A percentile compares a stretch with the other conserved stretches of the same genome.
phyloP scores from a whole-genome alignment of 2,113 vertebrate genomes.

The Todiramphus saurophagus region DNA sequence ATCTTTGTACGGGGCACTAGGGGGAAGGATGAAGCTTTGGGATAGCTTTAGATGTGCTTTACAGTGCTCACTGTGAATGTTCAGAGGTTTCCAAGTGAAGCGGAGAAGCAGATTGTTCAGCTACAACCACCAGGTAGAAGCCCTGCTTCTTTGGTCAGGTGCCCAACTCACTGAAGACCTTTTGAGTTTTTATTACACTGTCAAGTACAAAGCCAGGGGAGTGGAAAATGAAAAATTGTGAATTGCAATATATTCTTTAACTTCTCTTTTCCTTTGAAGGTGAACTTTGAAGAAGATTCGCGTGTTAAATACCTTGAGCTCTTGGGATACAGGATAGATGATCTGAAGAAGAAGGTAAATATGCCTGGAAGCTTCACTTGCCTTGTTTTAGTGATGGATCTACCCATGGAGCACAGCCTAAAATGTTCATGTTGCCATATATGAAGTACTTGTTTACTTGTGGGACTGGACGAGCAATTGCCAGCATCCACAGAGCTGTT shows the following conservation, averaged over 20 bases:
- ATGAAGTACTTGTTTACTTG: neutral
- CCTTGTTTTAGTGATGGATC: neutral
- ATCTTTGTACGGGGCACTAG: neutral
- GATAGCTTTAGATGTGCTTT: neutral
- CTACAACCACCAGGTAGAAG: neutral
- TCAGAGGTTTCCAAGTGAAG: neutral
- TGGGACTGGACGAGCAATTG: neutral
- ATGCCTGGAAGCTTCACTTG: neutral
- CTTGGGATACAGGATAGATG: constrained; percentile 90
- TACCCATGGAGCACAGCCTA: neutral
- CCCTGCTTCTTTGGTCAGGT: neutral
- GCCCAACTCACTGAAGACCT: neutral
- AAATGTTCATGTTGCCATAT: neutral
- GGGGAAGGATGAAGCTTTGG: neutral
- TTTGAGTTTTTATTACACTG: neutral
- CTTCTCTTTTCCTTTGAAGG: constrained; percentile 72
- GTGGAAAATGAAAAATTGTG: neutral
- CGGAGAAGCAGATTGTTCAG: neutral
- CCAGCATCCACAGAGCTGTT: neutral
- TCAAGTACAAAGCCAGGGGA: neutral
- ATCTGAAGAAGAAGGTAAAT: constrained; percentile 87
- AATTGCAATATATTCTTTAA: neutral
- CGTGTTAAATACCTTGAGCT: constrained; percentile 91
- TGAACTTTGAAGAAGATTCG: constrained; percentile 91
- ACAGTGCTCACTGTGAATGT: neutral